Base-by-base conservation (phyloP, 1,140 invertebrate genomes). In the Chrysomallon squamiferum region DNA sequence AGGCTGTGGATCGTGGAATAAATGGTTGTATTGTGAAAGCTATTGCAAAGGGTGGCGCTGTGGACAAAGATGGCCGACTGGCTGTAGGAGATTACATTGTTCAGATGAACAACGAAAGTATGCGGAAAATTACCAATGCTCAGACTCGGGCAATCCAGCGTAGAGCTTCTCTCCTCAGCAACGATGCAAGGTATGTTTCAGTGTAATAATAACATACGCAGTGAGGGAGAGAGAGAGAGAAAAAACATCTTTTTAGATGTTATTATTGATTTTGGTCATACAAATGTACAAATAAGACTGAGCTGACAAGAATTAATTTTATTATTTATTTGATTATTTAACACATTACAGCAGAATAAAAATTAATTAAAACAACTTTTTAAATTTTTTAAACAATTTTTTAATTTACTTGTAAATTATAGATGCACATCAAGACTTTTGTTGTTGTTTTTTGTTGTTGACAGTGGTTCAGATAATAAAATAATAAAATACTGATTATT, bases 11-110 rank as follows among this genome's bases (percentile, higher is more conserved):
- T 60, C 88, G 88, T 68, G 89, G 89, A 18, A 77, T 89, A 7
- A 92, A 91, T 83, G 91, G 91, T 6, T 89, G 90, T 70, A 73
- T 89, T 11, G 88, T 92, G 13, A 89, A 87, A 52, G 85, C 85
- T 33, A 80, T 92, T 13, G 80, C 83, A 22, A 75, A 81, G 49
- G 85, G 82, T 62, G 89, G 90, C 50, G 88, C 89, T 18, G 80
- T 91, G 20, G 84, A 78, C 15, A 83, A 84, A 68, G 90, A 92
- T 82, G 89, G 89, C 3, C 81, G 88, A 20, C 50, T 73, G n/a
- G 83, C 92, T 30, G 82, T 85, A 43, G 87, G 87, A 1, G 87
- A 88, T 69, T 85, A 85, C 72, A 80, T 88, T 64, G 78, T 86
- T 15, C 76, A 86, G 15, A 83, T 92, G 38, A 92, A 92, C 79